Base-by-base conservation (phyloP, 2,888 invertebrate genomes). In the Rhagophthalmus giganteus region DNA sequence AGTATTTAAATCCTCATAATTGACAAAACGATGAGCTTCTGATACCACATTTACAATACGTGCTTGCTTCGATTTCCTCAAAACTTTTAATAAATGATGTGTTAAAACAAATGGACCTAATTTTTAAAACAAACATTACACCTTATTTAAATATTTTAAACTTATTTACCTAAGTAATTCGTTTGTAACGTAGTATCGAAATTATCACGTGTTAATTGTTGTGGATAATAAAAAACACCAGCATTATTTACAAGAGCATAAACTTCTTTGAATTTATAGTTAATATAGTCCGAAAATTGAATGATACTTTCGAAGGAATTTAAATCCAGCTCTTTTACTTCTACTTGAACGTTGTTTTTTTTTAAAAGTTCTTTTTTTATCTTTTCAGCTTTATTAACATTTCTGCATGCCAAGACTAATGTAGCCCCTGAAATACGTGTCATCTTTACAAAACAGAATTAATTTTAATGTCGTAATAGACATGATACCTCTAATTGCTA, bases 361-460 rank as follows among this genome's bases (percentile, higher is more conserved):
- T 59, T 57, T 9, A 35, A n/a, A 13, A 45, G 7, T 8, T 9
- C 26, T 2, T 40, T 9, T 52, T 76, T 75, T 4, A 79, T 76
- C 35, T 67, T 55, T 14, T 74, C 63, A 1, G 76, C 80, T 54
- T 75, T 74, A 35, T 72, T 66, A 2, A 76, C 46, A 64, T 79
- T 74, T 54, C 82, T 67, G 61, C 81, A 82, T 4, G 81, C 83
- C 51, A 83, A 60, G 24, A 83, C 74, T 9, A 83, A 72, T 46
- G 69, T 69, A 7, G 78, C 81, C 54, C 79, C 75, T 75, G 51
- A 13, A 66, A 53, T n/a, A n/a, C n/a, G n/a, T n/a, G n/a, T n/a
- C n/a, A n/a, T n/a, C n/a, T n/a, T n/a, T n/a, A n/a, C 24, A 15
- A 28, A 20, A 31, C 5, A 28, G 8, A 28, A 28, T 7, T 24